Conservation (phyloP, 2,797 vertebrate genomes). For the Coregonus sp. region DNA sequence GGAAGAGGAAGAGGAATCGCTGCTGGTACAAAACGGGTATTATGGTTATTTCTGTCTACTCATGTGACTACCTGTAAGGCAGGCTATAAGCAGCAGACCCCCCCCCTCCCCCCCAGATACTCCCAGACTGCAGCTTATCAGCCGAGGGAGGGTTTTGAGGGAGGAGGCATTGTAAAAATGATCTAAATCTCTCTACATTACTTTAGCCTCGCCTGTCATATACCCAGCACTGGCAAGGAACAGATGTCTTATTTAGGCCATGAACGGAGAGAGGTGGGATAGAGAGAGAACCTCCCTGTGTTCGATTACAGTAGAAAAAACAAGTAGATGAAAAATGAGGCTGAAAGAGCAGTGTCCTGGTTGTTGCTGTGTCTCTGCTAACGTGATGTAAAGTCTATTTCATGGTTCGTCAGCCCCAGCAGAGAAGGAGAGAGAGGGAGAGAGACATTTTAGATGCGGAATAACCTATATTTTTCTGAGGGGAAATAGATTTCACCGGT, state of each 20-base stretch:
- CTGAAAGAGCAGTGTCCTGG: conserved; percentile 52
- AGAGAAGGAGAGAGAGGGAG: conserved; percentile 45
- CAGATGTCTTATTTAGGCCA: conserved; percentile 76
- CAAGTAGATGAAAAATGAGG: conserved; percentile 60
- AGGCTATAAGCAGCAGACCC: not conserved
- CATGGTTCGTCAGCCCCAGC: conserved; percentile 69
- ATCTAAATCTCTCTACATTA: conserved; percentile 71
- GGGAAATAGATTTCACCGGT: conserved; percentile 51
- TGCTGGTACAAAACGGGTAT: too few species aligned
- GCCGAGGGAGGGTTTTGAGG: not conserved
- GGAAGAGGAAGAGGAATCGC: conserved; percentile 4
- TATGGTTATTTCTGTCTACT: too few species aligned
- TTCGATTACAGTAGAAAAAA: conserved; percentile 58
- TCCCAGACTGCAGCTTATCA: conserved; percentile 60
- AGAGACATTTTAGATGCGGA: conserved; percentile 68
- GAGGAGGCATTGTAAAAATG: conserved; percentile 56
- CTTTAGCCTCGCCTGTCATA: conserved; percentile 64
- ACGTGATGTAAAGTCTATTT: conserved; percentile 74
- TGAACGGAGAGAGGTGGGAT: conserved; percentile 27
- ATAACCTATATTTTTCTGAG: conserved; percentile 67
- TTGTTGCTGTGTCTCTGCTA: conserved; percentile 48
- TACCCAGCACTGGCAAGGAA: conserved; percentile 59
- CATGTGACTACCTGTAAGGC: not conserved
- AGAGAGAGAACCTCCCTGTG: conserved; percentile 51
- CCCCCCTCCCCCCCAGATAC: too few species aligned